Evolutionary conservation across 2,113 vertebrate genomes (phyloP).

Genomic region (Pachyramphus minor): DNA sequence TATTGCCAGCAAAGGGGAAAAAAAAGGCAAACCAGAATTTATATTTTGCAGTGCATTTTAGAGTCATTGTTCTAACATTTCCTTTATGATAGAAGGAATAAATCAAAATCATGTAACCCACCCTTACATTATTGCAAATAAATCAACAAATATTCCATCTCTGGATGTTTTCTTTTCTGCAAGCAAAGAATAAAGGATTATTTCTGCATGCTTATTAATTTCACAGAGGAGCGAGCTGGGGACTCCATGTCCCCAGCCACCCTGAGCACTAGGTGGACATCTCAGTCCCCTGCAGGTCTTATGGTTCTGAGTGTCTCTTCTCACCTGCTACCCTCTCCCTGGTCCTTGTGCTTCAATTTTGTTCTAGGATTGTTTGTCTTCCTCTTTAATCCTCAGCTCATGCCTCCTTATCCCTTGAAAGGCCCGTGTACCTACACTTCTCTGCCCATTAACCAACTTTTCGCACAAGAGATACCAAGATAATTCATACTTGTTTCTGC

Average conservation of each 20-base stretch:
- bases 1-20: background rate
- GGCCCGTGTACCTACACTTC: background rate
- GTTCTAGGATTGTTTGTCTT: background rate
- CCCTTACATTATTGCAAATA: background rate
- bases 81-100: background rate
- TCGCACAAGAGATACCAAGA: background rate
- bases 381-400: background rate
- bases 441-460: background rate
- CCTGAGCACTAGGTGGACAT: background rate
- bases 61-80: background rate
- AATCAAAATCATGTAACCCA: background rate
- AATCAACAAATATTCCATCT: background rate
- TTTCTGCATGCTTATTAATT: background rate
- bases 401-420: background rate
- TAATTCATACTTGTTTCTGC: background rate
- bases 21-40: background rate
- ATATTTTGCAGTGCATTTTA: background rate
- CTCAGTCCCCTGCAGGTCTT: background rate
- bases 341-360: background rate
- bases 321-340: background rate
- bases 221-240: background rate
- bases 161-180: background rate
- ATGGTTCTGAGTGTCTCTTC: background rate
- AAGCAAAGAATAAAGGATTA: background rate
- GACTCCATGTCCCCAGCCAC: background rate